phyloP scores from a whole-genome alignment of 2,888 invertebrate genomes.

The Dasysyrphus albostriatus region DNA sequence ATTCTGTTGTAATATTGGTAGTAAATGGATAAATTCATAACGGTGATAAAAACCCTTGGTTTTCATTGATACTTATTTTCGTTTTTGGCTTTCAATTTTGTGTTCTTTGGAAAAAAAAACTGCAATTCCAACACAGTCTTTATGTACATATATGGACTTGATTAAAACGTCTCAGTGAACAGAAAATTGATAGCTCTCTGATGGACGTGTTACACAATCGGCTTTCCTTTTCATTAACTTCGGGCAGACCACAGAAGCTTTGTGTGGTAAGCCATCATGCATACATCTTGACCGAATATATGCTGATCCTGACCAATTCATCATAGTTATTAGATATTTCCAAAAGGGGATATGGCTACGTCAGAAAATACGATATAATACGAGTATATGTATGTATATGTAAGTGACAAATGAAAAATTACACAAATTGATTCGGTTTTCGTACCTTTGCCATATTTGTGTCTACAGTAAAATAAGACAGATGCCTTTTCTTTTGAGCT shows the following conservation, averaged over 20 bases:
- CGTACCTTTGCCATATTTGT: not conserved
- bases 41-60: conserved; percentile 23
- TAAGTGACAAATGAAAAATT: conserved; percentile 2
- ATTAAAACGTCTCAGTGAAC: conserved; percentile 8
- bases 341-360: not conserved
- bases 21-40: conserved; percentile 6
- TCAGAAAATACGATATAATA: not conserved
- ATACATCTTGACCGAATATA: not conserved
- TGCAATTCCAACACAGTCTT: no score
- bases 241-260: not conserved
- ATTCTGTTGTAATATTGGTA: conserved; percentile 6
- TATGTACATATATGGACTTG: not conserved
- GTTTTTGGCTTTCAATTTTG: not conserved
- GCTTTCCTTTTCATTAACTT: conserved; percentile 23
- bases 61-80: conserved; percentile 26
- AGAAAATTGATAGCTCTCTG: not conserved
- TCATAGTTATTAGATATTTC: conserved; percentile 11
- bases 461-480: not conserved
- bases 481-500: not conserved
- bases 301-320: conserved; percentile 5
- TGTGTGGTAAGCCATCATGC: not conserved
- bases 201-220: conserved; percentile 25
- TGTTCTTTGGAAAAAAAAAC: not conserved
- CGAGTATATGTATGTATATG: not conserved
- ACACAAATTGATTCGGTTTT: not conserved